These are phyloP conservation scores for Acromyrmex heyeri DNA, from an alignment of 1,140 invertebrate species.

Conservation along the genomic window DNA sequence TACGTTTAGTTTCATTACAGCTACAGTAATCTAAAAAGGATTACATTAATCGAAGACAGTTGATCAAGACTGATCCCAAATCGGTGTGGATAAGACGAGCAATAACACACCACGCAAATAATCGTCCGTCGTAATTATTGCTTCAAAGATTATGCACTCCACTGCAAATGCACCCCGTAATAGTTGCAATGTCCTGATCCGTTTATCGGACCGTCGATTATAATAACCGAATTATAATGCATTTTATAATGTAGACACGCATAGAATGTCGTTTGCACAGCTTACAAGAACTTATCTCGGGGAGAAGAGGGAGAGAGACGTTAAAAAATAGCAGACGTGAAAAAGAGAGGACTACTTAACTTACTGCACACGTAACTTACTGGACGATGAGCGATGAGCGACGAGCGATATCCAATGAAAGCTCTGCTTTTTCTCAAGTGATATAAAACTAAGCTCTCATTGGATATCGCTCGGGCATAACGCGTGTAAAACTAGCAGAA, in stretches of 20 bases:
- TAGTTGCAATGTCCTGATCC: background rate
- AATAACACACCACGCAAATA: background rate
- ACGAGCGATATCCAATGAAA: too few species aligned
- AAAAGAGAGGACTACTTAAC: background rate
- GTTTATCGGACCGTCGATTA: background rate
- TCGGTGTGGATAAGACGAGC: background rate
- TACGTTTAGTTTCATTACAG: constrained; percentile 15
- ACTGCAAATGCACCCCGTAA: background rate
- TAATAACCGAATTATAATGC: background rate
- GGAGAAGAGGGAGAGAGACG: background rate
- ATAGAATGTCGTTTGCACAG: background rate
- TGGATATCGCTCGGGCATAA: too few species aligned
- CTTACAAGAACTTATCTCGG: background rate
- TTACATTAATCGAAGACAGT: background rate
- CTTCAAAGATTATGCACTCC: constrained; percentile 47
- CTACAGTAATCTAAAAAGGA: background rate
- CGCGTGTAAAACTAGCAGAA: too few species aligned
- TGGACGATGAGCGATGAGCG: too few species aligned
- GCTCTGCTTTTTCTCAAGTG: too few species aligned
- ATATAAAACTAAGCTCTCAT: too few species aligned
- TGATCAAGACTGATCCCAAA: background rate
- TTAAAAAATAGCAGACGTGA: constrained; percentile 26
- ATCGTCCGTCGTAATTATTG: constrained; percentile 66
- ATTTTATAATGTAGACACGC: background rate
- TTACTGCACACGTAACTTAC: background rate